Evolutionary conservation across 2,113 vertebrate species (phyloP).

Genomic region (Hydrochoerus hydrochaeris): DNA sequence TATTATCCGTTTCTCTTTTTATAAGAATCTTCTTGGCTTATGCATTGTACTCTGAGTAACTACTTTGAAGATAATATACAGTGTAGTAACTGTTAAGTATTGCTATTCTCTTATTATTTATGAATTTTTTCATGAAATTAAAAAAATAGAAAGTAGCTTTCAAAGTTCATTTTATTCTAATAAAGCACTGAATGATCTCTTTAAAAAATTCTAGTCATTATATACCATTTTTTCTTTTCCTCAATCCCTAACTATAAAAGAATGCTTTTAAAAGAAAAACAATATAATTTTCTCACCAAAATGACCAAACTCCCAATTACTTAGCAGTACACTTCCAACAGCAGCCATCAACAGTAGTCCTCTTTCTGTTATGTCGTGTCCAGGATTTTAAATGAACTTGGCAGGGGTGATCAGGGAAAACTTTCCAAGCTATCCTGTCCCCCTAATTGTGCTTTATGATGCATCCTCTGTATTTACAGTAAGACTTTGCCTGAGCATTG

Average conservation of each 20-base stretch:
- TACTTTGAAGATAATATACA: background rate
- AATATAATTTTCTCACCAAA: constrained; percentile 47
- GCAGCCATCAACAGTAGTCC: background rate
- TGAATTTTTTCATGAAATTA: background rate
- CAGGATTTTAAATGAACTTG: constrained; percentile 4
- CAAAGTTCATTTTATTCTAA: constrained; percentile 41
- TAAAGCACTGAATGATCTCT: background rate
- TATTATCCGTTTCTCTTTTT: background rate
- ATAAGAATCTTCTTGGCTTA: background rate
- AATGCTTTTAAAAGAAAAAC: constrained; percentile 46
- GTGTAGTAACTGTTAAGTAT: background rate
- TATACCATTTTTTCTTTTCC: background rate
- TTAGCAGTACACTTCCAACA: background rate
- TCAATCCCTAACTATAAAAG: constrained; percentile 21
- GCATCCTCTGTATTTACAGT: constrained; percentile 25
- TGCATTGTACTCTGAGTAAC: background rate
- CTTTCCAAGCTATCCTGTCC: background rate
- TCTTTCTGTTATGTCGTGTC: background rate
- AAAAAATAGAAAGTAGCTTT: constrained; percentile 16
- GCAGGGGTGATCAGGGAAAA: constrained; percentile 7
- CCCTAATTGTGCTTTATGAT: constrained; percentile 12
- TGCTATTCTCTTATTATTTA: background rate
- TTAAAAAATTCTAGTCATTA: constrained; percentile 19
- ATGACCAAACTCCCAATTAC: constrained; percentile 37
- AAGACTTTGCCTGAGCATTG: constrained; percentile 26